A percentile compares a stretch with the other conserved stretches of the same genome.
Conservation (phyloP, 2,113 vertebrate species). For the Daubentonia madagascariensis region DNA sequence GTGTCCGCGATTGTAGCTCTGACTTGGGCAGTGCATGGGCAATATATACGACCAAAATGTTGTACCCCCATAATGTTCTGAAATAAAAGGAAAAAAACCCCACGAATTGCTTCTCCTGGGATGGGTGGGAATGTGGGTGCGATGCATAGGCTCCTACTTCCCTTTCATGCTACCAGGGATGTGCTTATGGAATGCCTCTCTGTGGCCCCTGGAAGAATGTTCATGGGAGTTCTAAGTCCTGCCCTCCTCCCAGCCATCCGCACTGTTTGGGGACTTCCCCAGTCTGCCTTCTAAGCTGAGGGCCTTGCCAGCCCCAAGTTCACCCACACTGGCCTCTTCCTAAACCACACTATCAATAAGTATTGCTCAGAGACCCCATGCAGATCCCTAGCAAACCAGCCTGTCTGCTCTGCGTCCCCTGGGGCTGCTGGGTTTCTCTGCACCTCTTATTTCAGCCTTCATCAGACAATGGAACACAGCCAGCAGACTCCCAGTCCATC, state of each 20-base stretch:
- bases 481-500: background rate
- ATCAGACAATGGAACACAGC: background rate
- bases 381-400: background rate
- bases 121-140: background rate
- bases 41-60: no score
- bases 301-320: background rate
- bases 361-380: background rate
- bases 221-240: background rate
- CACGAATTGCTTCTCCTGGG: background rate
- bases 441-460: background rate
- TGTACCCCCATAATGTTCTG: no score
- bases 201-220: background rate
- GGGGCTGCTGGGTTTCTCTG: background rate
- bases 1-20: no score
- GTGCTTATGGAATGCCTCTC: background rate
- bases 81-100: no score
- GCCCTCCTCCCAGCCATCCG: background rate
- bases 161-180: background rate
- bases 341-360: slow-evolving; percentile 57
- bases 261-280: background rate
- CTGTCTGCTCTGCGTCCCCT: background rate
- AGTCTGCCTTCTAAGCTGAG: background rate
- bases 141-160: background rate
- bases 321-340: background rate
- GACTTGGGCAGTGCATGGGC: no score